Evolutionary conservation across 2,797 vertebrate species (phyloP).

Genomic region (Xiphorhynchus erythropygius): DNA sequence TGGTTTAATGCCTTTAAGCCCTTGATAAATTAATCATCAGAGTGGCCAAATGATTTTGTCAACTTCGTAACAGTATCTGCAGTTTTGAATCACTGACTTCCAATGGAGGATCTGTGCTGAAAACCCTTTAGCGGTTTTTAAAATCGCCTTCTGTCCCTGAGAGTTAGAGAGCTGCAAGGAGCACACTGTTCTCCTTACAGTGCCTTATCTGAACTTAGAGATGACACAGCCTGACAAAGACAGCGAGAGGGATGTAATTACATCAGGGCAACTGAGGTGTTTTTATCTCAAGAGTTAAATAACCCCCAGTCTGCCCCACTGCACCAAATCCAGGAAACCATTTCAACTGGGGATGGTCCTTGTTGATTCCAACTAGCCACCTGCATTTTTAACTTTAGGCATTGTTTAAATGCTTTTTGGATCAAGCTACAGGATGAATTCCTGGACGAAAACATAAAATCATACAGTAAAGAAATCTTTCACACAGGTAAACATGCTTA

Average conservation of each 20-base stretch:
- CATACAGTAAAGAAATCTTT: neutral
- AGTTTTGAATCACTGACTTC: conserved; percentile 42
- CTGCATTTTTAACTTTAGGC: neutral
- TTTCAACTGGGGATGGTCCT: neutral
- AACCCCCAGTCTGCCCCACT: neutral
- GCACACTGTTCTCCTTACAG: accelerated
- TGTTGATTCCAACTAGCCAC: neutral
- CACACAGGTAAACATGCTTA: neutral
- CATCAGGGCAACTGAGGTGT: neutral
- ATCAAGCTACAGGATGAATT: neutral
- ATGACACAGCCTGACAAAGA: neutral
- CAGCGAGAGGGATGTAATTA: neutral
- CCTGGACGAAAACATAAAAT: neutral
- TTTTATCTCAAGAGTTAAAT: neutral
- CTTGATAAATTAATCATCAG: conserved; percentile 75
- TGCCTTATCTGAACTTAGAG: neutral
- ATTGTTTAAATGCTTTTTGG: neutral
- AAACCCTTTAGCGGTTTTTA: neutral
- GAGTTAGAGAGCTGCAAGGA: neutral
- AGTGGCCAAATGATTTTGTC: conserved; percentile 36
- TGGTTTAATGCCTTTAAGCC: conserved; percentile 67
- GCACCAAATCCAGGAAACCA: neutral
- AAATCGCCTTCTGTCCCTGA: neutral
- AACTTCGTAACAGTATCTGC: conserved; percentile 47
- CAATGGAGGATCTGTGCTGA: neutral